Evolutionary conservation across 2,888 invertebrate genomes (phyloP).

Genomic region (Morpho achilles): DNA sequence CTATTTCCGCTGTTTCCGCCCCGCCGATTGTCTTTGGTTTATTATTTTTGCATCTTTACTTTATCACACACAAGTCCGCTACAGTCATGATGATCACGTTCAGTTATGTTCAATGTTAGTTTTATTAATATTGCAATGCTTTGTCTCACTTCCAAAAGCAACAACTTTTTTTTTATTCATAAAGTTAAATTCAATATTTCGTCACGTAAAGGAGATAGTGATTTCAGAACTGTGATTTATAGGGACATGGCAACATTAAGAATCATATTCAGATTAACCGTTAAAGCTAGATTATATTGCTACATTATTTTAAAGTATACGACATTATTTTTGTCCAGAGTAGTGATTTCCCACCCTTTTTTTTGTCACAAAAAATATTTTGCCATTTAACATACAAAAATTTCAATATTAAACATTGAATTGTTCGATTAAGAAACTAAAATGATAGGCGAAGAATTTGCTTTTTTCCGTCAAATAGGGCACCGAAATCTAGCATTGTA

Average conservation of each 20-base stretch:
- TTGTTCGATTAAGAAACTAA: no score
- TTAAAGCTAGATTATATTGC: neutral
- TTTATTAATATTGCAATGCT: conserved; percentile 39
- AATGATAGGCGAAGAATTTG: no score
- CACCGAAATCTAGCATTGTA: no score
- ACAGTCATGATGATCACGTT: conserved; percentile 71
- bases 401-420: no score
- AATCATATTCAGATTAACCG: no score
- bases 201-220: neutral
- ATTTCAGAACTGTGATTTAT: neutral
- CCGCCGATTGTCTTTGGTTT: neutral
- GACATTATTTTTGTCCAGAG: no score
- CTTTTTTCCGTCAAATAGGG: no score
- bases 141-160: conserved; percentile 38
- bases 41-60: neutral
- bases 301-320: no score
- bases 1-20: conserved; percentile 4
- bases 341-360: no score
- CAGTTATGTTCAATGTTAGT: conserved; percentile 57
- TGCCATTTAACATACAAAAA: no score
- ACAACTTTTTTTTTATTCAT: conserved; percentile 1
- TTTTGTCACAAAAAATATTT: no score
- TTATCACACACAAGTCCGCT: conserved; percentile 34
- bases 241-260: neutral
- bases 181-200: neutral